Evolutionary conservation across 2,113 vertebrate genomes (phyloP).

Genomic region (Saimiri boliviensis): DNA sequence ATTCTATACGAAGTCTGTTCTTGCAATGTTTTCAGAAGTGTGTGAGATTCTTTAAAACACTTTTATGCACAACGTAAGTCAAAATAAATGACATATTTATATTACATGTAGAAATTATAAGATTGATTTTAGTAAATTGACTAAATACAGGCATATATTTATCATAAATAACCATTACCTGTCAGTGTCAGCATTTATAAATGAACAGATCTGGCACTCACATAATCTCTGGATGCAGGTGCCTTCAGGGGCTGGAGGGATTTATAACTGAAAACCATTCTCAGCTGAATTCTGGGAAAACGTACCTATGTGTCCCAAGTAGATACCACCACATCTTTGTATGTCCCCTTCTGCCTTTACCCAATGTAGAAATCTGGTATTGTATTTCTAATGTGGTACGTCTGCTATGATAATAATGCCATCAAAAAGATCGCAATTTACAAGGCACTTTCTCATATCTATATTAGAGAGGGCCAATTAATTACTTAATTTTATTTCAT

Average conservation of each 20-base stretch:
- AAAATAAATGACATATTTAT: background rate
- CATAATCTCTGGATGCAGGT: background rate
- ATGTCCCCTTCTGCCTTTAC: background rate
- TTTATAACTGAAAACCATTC: background rate
- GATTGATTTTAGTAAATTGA: background rate
- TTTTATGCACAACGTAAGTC: background rate
- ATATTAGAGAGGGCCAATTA: background rate
- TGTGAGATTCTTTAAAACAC: background rate
- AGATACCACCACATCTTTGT: background rate
- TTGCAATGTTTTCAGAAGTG: background rate
- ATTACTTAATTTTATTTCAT: background rate
- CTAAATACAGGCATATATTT: background rate
- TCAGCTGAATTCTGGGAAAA: background rate
- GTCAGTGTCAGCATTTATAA: background rate
- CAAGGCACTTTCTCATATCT: conserved; percentile 9
- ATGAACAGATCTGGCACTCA: background rate
- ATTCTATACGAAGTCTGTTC: background rate
- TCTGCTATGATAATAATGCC: background rate
- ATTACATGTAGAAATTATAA: background rate
- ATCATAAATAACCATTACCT: background rate
- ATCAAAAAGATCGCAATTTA: background rate
- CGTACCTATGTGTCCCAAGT: background rate
- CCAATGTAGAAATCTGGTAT: background rate
- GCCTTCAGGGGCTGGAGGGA: background rate
- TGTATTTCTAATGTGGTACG: background rate